A percentile compares a stretch with the other conserved stretches of the same genome.
Conservation (phyloP, 2,888 invertebrate species). For the Xestia xanthographa region DNA sequence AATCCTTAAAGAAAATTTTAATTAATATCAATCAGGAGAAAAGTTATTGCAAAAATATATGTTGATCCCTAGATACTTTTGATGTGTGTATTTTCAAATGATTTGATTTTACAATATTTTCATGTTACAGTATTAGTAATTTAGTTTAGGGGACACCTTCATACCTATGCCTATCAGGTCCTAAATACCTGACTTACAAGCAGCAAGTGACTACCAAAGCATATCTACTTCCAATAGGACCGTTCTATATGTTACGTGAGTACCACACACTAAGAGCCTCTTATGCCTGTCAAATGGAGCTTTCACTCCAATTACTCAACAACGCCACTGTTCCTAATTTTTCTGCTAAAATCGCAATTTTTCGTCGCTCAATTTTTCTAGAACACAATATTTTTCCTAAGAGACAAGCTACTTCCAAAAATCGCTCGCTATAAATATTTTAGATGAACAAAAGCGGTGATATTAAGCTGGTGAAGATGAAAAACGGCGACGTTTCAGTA, state of each 20-base stretch:
- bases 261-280: neutral
- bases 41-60: too few species aligned
- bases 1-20: too few species aligned
- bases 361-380: slow-evolving; percentile 29
- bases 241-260: neutral
- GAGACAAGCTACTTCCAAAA: slow-evolving; percentile 37
- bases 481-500: slow-evolving; percentile 62
- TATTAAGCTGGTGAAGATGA: slow-evolving; percentile 65
- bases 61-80: too few species aligned
- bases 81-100: too few species aligned
- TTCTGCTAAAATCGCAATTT: slow-evolving; percentile 14
- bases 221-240: too few species aligned
- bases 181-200: neutral
- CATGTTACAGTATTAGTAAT: too few species aligned
- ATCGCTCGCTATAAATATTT: slow-evolving; percentile 61
- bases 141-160: too few species aligned
- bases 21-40: too few species aligned
- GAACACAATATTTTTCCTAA: slow-evolving; percentile 36
- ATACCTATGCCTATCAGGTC: neutral
- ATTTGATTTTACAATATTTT: too few species aligned
- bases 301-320: slow-evolving; percentile 35
- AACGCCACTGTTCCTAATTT: neutral
- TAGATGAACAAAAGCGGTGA: slow-evolving; percentile 53
- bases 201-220: neutral
- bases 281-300: slow-evolving; percentile 6